Conservation (phyloP, 2,888 invertebrate genomes). For the Drosophila conformis region DNA sequence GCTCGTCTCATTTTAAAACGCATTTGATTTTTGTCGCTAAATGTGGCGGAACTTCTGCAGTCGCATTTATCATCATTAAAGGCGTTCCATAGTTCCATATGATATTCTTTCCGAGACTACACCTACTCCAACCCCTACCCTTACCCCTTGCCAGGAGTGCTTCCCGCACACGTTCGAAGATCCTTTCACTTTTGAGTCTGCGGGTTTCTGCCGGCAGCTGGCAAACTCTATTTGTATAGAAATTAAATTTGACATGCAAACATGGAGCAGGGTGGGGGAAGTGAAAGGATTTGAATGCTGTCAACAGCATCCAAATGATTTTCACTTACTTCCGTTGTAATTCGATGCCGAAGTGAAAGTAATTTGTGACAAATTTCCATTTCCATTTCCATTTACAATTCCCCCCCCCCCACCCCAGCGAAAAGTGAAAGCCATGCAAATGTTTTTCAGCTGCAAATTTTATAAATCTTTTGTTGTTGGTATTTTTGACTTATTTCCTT, state of each 20-base stretch:
- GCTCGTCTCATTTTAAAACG: constrained; percentile 35
- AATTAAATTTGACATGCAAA: constrained; percentile 81
- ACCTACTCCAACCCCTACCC: constrained; percentile 18
- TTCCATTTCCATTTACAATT: constrained; percentile 42
- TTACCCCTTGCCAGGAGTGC: constrained; percentile 1
- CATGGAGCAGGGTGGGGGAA: constrained; percentile 35
- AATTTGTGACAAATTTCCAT: constrained; percentile 77
- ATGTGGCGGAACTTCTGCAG: constrained; percentile 75
- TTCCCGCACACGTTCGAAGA: constrained; percentile 29
- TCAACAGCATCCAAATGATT: constrained; percentile 36
- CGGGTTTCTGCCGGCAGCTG: constrained; percentile 56
- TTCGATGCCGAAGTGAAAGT: constrained; percentile 70
- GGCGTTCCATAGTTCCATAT: constrained; percentile 50
- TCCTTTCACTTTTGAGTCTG: constrained; percentile 70
- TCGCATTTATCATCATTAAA: constrained; percentile 81
- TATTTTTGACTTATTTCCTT: constrained; percentile 17
- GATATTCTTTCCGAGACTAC: constrained; percentile 29
- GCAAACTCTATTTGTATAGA: constrained; percentile 69
- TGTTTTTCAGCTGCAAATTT: constrained; percentile 58
- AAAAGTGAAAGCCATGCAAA: constrained; percentile 80
- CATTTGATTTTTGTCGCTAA: constrained; percentile 62
- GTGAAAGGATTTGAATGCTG: constrained; percentile 72
- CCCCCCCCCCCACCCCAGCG: background rate
- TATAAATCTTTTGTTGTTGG: constrained; percentile 2
- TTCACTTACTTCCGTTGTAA: constrained; percentile 51